These are phyloP conservation scores for Theristus sp. DNA, from an alignment of 2,888 invertebrate genomes.

Conservation along the genomic window DNA sequence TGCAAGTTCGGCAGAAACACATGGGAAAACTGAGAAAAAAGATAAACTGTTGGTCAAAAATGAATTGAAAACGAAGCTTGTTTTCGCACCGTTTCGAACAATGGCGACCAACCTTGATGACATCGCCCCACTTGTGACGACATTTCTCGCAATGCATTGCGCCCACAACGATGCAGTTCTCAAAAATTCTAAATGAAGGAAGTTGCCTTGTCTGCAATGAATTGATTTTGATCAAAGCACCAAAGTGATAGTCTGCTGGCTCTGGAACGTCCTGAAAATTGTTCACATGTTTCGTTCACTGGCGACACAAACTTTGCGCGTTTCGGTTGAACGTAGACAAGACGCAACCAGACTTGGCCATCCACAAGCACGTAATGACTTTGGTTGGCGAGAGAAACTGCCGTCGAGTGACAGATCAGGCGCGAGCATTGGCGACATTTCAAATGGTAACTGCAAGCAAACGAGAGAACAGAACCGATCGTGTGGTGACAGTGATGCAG, in stretches of 20 bases:
- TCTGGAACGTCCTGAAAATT: too few relatives aligned
- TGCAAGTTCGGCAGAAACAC: neutral
- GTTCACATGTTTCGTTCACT: too few relatives aligned
- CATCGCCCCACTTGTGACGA: neutral
- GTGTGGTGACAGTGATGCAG: neutral
- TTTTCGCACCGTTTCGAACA: neutral
- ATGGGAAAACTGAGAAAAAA: neutral
- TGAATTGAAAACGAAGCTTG: too few relatives aligned
- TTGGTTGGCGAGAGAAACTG: neutral
- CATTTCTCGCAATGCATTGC: neutral
- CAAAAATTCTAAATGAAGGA: neutral
- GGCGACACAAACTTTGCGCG: neutral
- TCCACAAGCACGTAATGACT: neutral
- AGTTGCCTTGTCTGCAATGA: neutral
- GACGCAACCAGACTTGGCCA: neutral
- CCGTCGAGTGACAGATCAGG: neutral
- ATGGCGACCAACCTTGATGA: neutral
- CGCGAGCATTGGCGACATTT: neutral
- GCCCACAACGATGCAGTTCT: neutral
- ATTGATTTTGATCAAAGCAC: neutral
- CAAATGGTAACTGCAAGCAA: neutral
- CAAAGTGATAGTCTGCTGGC: too few relatives aligned
- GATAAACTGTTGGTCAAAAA: neutral
- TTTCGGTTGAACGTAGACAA: too few relatives aligned
- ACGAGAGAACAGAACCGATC: too few relatives aligned